Conservation (phyloP, 64 coral and sea anemone genomes). For the Cladopsammia gracilis region DNA sequence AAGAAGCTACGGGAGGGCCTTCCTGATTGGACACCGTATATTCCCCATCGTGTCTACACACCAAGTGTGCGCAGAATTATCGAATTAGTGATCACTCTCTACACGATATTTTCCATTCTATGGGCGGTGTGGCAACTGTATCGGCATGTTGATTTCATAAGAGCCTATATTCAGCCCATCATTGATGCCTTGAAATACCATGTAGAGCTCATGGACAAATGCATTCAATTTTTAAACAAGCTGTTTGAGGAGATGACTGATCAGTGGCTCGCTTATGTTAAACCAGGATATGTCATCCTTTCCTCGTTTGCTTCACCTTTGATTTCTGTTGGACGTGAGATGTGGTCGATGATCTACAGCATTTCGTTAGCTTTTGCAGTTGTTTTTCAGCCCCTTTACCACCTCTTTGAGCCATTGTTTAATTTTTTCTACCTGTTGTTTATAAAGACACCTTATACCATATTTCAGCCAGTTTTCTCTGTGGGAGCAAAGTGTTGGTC, state of each 20-base stretch:
- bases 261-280: conserved; percentile 92
- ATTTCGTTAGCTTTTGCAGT: conserved; percentile 35
- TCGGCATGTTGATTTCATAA: conserved; percentile 95
- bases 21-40: conserved; percentile 92
- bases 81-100: conserved; percentile 79
- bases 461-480: conserved; percentile 64
- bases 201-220: conserved; percentile 79
- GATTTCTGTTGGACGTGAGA: conserved; percentile 35
- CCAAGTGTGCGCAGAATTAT: conserved; percentile 75
- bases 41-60: conserved; percentile 88
- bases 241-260: conserved; percentile 90
- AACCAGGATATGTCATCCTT: conserved; percentile 89
- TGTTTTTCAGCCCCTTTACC: conserved; percentile 63
- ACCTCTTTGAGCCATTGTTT: conserved; percentile 58
- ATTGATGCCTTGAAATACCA: conserved; percentile 85
- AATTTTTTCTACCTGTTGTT: conserved; percentile 67
- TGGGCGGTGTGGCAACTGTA: conserved; percentile 99
- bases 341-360: conserved; percentile 56
- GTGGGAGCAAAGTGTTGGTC: conserved; percentile 49
- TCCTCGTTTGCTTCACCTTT: conserved; percentile 78
- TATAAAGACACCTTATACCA: conserved; percentile 75
- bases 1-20: conserved; percentile 84
- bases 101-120: conserved; percentile 90
- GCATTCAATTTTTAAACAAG: conserved; percentile 79
- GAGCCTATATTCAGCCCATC: conserved; percentile 84